A percentile compares a stretch with the other conserved stretches of the same genome.
Conservation (phyloP, 2,888 invertebrate genomes). For the Erynnis tages region DNA sequence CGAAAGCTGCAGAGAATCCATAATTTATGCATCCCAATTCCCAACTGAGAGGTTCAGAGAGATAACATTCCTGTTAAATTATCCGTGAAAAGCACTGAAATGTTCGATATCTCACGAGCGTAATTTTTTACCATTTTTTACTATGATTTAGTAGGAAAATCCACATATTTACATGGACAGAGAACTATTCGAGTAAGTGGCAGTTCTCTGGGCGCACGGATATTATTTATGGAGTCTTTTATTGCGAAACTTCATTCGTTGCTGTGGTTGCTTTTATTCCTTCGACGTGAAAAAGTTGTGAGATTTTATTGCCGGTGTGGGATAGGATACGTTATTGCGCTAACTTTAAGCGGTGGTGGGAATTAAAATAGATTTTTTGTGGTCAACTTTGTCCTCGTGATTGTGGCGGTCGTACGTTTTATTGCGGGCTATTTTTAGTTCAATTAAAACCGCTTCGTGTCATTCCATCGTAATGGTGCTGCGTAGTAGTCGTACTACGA, state of each 20-base stretch:
- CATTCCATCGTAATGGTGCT: constrained; percentile 23
- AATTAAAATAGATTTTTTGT: constrained; percentile 74
- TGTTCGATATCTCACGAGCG: constrained; percentile 33
- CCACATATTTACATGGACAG: constrained; percentile 55
- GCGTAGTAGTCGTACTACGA: constrained; percentile 24
- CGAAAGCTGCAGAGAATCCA: constrained; percentile 46
- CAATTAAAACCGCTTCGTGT: constrained; percentile 29
- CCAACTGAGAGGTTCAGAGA: constrained; percentile 40
- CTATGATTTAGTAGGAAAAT: constrained; percentile 41
- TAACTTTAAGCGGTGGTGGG: constrained; percentile 66
- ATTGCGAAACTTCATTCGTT: constrained; percentile 79
- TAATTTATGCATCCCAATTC: constrained; percentile 49
- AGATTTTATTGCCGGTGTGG: constrained; percentile 79
- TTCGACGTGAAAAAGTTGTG: constrained; percentile 76
- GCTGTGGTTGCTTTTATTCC: constrained; percentile 78
- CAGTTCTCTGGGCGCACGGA: constrained; percentile 66
- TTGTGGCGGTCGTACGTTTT: constrained; percentile 41
- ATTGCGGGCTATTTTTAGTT: constrained; percentile 41
- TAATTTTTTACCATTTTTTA: constrained; percentile 34
- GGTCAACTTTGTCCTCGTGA: constrained; percentile 51
- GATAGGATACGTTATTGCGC: constrained; percentile 78
- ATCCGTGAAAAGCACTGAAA: constrained; percentile 49
- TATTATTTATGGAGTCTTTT: constrained; percentile 79
- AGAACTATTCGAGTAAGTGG: constrained; percentile 55
- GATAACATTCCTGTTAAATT: constrained; percentile 56